Conservation (phyloP, 2,888 invertebrate genomes). For the Morpho deidamia region DNA sequence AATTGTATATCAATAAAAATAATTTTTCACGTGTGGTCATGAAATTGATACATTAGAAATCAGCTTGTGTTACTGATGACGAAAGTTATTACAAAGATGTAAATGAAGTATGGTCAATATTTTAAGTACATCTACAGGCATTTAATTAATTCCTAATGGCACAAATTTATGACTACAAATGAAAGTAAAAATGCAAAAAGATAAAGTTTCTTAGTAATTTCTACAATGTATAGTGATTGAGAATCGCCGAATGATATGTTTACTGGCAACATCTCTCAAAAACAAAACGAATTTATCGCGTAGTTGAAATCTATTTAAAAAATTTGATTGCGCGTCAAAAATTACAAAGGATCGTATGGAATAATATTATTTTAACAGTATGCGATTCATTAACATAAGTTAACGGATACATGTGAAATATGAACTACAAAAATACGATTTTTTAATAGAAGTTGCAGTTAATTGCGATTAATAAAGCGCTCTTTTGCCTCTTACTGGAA, state of each 20-base stretch:
- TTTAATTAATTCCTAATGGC: background rate
- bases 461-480: too few relatives aligned
- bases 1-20: conserved; percentile 15
- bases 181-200: conserved; percentile 19
- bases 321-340: conserved; percentile 27
- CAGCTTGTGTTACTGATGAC: conserved; percentile 2
- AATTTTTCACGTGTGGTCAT: conserved; percentile 28
- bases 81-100: background rate
- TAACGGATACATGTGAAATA: background rate
- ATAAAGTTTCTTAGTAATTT: conserved; percentile 29
- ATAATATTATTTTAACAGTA: conserved; percentile 9
- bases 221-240: conserved; percentile 45
- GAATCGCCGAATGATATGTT: conserved; percentile 76
- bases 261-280: conserved; percentile 71
- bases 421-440: too few relatives aligned
- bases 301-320: conserved; percentile 40
- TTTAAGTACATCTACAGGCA: too few relatives aligned
- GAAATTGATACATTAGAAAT: conserved; percentile 13
- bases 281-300: conserved; percentile 67
- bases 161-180: conserved; percentile 30
- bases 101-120: too few relatives aligned
- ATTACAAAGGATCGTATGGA: conserved; percentile 20
- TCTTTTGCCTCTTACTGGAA: background rate
- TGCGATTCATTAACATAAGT: conserved; percentile 6
- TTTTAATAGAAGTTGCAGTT: too few relatives aligned